A percentile compares a stretch with the other conserved stretches of the same genome.
These are phyloP conservation scores for Chydorus sphaericus DNA, from an alignment of 2,888 invertebrate species.

Conservation along the genomic window DNA sequence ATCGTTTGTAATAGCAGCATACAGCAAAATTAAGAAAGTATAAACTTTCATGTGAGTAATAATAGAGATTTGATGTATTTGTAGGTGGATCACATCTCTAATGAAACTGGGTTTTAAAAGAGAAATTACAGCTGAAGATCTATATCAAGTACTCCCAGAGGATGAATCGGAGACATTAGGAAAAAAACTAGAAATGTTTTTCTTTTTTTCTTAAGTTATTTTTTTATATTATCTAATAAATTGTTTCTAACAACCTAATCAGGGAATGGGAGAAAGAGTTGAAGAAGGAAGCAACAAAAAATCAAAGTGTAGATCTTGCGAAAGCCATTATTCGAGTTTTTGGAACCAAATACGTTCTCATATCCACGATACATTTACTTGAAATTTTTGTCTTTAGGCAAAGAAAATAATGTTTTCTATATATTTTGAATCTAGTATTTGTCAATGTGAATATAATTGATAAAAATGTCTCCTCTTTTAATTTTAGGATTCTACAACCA, in stretches of 20 bases:
- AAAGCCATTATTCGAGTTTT: constrained; percentile 34
- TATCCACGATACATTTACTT: constrained; percentile 31
- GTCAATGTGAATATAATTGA: not conserved
- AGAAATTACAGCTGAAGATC: constrained; percentile 53
- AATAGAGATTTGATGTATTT: constrained; percentile 23
- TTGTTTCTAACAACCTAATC: constrained; percentile 1
- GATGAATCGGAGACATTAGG: constrained; percentile 58
- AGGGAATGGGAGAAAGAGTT: constrained; percentile 45
- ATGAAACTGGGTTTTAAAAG: constrained; percentile 59
- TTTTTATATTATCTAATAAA: not conserved
- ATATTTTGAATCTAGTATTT: too few species aligned
- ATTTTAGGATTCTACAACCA: constrained; percentile 36
- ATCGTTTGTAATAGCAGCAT: too few species aligned
- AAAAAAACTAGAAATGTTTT: constrained; percentile 46
- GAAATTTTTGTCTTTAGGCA: constrained; percentile 30
- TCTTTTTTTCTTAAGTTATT: too few species aligned
- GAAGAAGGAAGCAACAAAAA: constrained; percentile 25
- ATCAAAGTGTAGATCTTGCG: constrained; percentile 34
- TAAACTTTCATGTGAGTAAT: not conserved
- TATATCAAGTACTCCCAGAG: constrained; percentile 49
- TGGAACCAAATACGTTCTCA: constrained; percentile 30
- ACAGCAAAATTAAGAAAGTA: too few species aligned
- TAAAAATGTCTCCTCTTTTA: not conserved
- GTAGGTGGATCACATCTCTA: constrained; percentile 61
- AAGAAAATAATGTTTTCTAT: constrained; percentile 23